Conservation (phyloP, 2,797 vertebrate species). For the Okamejei kenojei region DNA sequence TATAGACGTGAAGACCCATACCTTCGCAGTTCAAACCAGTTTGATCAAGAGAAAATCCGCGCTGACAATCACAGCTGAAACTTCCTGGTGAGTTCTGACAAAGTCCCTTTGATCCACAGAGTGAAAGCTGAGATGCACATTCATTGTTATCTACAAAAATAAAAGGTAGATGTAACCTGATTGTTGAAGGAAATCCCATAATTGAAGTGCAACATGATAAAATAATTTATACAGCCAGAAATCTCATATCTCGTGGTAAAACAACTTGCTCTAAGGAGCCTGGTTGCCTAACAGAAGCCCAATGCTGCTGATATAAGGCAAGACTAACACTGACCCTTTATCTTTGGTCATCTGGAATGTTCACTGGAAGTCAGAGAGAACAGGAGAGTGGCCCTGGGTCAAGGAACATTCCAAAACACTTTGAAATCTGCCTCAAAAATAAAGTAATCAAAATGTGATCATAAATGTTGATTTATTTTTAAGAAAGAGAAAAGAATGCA, state of each 20-base stretch:
- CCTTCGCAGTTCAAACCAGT: constrained; percentile 71
- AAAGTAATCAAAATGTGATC: background rate
- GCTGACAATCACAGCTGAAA: constrained; percentile 72
- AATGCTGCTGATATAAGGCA: background rate
- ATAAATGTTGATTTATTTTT: background rate
- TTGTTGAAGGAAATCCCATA: too few relatives aligned
- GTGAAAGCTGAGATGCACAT: constrained; percentile 60
- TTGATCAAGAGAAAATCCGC: constrained; percentile 67
- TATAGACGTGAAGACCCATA: constrained; percentile 43
- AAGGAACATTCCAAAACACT: background rate
- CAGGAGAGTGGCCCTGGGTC: too few relatives aligned
- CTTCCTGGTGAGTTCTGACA: constrained; percentile 75
- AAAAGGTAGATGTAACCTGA: background rate
- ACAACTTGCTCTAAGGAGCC: background rate
- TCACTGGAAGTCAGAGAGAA: background rate
- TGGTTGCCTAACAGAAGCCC: background rate
- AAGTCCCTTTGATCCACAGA: constrained; percentile 67
- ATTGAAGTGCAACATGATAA: background rate
- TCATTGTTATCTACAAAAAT: constrained; percentile 69
- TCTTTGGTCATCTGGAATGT: background rate
- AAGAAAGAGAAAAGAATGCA: background rate
- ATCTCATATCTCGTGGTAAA: background rate
- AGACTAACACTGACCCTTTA: background rate
- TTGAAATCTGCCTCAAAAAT: background rate
- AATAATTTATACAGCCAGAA: background rate